Conservation (phyloP, 2,888 invertebrate species). For the Drosophila phalerata region DNA sequence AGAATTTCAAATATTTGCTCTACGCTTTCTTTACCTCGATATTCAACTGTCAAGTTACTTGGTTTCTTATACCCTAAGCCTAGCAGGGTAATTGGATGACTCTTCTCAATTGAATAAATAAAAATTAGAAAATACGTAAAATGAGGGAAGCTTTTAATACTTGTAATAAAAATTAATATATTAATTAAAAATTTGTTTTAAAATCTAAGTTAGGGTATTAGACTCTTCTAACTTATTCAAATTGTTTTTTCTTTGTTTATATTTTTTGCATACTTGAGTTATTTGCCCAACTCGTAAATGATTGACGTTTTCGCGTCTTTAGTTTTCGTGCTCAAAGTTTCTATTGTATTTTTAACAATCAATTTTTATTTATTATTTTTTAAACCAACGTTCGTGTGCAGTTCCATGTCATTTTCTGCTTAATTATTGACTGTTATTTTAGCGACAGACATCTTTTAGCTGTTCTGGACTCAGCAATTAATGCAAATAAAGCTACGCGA, state of each 20-base stretch:
- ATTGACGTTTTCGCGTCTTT: slow-evolving; percentile 48
- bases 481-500: slow-evolving; percentile 52
- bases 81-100: neutral
- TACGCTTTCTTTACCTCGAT: slow-evolving; percentile 12
- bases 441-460: slow-evolving; percentile 7
- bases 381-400: slow-evolving; percentile 20
- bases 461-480: slow-evolving; percentile 23
- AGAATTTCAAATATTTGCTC: slow-evolving; percentile 57
- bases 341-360: slow-evolving; percentile 2
- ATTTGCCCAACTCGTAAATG: slow-evolving; percentile 18
- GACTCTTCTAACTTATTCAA: neutral
- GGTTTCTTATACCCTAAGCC: slow-evolving; percentile 4
- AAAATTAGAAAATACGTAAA: neutral
- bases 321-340: slow-evolving; percentile 31
- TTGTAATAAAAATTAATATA: too few species aligned
- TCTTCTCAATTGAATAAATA: neutral
- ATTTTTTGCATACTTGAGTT: slow-evolving; percentile 34
- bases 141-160: neutral
- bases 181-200: too few species aligned
- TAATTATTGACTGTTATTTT: slow-evolving; percentile 27
- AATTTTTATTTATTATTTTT: slow-evolving; percentile 11
- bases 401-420: slow-evolving; percentile 11
- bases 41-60: slow-evolving; percentile 9
- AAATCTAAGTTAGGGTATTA: slow-evolving; percentile 18
- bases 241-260: slow-evolving; percentile 6